Base-by-base conservation (phyloP, 2,797 vertebrate species). In the Onychomys leucogaster region DNA sequence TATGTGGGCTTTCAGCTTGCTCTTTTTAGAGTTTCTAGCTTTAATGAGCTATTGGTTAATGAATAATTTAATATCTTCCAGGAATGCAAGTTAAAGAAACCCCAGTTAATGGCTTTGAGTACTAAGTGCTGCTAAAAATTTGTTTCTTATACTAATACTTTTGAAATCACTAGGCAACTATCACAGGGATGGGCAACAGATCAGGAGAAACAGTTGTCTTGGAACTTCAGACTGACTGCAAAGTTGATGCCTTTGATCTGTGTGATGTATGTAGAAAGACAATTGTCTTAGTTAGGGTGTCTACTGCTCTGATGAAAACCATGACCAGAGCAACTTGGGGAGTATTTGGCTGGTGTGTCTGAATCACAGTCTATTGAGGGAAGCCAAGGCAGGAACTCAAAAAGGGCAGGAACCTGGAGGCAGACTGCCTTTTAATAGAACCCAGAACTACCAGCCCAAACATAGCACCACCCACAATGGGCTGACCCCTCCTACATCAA, bases 11-110 rank as follows among this genome's bases (percentile, higher is more conserved):
- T 73, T 93, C 43, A 81, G 65, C 73, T 76, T 73, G 19, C 82
- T 92, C 90, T 81, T 96, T 91, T 94, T 96, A 95, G 89, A 57
- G 83, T 94, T 95, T 95, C 25, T 16, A 55, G 29, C 77, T 96
- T 97, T 95, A 95, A 93, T 93, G 80, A 76, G 21, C 46, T 90
- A 12, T 88, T 97, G 75, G 49, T 88, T 96, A 89, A 96, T 98
- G 92, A 98, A 97, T 98, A 97, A 97, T 97, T 97, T 93, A 97
- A 84, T 92, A 96, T 97, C 83, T 93, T 96, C 77, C 37, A 77
- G 89, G 89, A 95, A 89, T 91, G 83, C 85, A 91, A 94, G 91
- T 89, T 96, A 96, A 88, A 93, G 71, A 96, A 96, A 92, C 73
- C 85, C 89, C 86, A 95, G 77, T 89, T 95, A 95, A 93, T 97